These are phyloP conservation scores for Trichomycterus rosablanca DNA, from an alignment of 2,113 vertebrate species.

Conservation along the genomic window DNA sequence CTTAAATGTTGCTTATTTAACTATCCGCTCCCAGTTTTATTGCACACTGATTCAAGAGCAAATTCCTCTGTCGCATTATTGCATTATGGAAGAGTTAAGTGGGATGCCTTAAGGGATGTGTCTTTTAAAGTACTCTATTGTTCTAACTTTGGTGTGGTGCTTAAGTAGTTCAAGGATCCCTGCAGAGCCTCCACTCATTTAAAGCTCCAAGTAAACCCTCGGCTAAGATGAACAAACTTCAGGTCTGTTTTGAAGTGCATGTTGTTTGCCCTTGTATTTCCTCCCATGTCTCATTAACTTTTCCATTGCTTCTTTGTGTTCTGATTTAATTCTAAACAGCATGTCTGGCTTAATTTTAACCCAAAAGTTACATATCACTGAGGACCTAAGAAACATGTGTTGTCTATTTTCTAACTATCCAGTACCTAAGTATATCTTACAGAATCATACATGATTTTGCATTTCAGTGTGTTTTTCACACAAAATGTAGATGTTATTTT, in stretches of 20 bases:
- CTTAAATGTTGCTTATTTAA: too few species aligned
- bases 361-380: slow-evolving; percentile 6
- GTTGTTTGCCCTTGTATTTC: slow-evolving; percentile 12
- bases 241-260: slow-evolving; percentile 16
- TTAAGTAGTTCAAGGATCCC: slow-evolving; percentile 25
- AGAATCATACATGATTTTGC: too few species aligned
- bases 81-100: background rate
- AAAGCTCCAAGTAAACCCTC: slow-evolving; percentile 20
- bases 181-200: slow-evolving; percentile 21
- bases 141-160: slow-evolving; percentile 15
- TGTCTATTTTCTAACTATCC: too few species aligned
- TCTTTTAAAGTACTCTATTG: slow-evolving; percentile 20
- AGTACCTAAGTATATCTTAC: too few species aligned
- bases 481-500: too few species aligned
- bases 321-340: slow-evolving; percentile 7
- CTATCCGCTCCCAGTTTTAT: too few species aligned
- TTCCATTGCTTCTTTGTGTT: slow-evolving; percentile 21
- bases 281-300: slow-evolving; percentile 18
- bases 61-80: background rate
- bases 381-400: too few species aligned
- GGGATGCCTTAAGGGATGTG: slow-evolving; percentile 8
- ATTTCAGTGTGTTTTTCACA: too few species aligned
- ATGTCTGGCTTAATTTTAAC: slow-evolving; percentile 35
- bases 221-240: slow-evolving; percentile 18
- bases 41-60: background rate